Conservation (phyloP, 2,797 vertebrate genomes). For the Gallinago nigripennis region DNA sequence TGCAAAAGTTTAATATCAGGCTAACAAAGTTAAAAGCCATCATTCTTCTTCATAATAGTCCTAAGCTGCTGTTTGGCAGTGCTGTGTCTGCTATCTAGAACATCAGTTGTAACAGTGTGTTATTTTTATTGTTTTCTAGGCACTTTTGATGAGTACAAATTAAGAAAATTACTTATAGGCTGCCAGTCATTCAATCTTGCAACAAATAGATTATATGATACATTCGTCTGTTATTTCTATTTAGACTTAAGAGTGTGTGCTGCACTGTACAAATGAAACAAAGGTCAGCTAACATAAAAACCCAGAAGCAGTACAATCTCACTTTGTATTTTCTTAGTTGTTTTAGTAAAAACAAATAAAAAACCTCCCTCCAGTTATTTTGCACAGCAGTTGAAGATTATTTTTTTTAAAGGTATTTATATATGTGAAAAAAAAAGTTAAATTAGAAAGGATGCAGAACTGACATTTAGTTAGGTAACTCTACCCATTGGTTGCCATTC, state of each 20-base stretch:
- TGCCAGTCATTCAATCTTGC: background rate
- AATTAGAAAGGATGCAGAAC: background rate
- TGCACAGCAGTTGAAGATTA: background rate
- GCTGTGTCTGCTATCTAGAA: background rate
- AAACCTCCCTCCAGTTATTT: background rate
- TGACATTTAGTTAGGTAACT: background rate
- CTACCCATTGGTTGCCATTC: fast-evolving
- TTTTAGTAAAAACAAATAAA: background rate
- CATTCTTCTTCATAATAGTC: background rate
- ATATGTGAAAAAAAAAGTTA: background rate
- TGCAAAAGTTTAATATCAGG: background rate
- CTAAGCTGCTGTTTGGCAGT: background rate
- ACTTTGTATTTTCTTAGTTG: background rate
- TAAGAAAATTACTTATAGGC: background rate
- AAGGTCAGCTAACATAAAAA: background rate
- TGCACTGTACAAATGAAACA: background rate
- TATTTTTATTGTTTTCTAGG: background rate
- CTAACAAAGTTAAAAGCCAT: background rate
- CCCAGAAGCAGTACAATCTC: background rate
- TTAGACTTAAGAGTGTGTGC: background rate
- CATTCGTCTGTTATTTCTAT: background rate
- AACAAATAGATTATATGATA: background rate
- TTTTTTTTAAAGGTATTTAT: background rate
- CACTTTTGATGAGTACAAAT: background rate
- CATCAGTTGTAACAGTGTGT: background rate